These are phyloP conservation scores for Brachionus asplanchnoidis DNA, from an alignment of 1,140 invertebrate genomes.

Conservation along the genomic window DNA sequence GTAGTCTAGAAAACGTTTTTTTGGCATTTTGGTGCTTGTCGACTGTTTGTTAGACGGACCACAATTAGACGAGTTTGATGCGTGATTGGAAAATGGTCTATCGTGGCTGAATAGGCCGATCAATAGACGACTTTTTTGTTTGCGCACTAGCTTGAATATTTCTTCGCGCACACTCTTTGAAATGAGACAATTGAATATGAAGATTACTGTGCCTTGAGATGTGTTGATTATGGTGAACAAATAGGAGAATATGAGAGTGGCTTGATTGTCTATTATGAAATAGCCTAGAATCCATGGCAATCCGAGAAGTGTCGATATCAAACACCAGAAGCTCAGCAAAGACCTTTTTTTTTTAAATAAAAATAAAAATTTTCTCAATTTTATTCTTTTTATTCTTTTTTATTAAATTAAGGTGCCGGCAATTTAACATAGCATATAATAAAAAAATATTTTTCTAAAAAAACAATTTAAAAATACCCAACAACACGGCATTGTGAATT, in stretches of 20 bases:
- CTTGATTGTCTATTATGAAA: constrained; percentile 20
- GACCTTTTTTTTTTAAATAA: background rate
- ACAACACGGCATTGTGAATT: no score
- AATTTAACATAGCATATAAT: no score
- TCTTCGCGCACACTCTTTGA: constrained; percentile 17
- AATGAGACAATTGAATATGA: constrained; percentile 29
- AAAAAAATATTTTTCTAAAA: no score
- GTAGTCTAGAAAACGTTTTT: background rate
- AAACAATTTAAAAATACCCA: no score
- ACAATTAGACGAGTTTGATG: background rate
- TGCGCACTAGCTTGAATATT: background rate
- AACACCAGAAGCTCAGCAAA: constrained; percentile 32
- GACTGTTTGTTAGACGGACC: background rate
- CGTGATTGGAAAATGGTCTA: background rate
- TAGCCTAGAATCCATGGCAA: constrained; percentile 28
- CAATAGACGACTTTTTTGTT: background rate
- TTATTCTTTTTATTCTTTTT: no score
- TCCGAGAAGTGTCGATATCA: constrained; percentile 18
- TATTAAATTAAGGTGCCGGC: no score
- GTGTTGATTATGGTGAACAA: constrained; percentile 34
- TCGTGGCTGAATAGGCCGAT: background rate
- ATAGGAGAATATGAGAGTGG: constrained; percentile 26
- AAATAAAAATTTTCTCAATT: background rate
- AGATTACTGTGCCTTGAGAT: constrained; percentile 34
- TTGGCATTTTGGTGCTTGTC: background rate